Percentiles rank a stretch among this genome's conserved stretches.
Conservation (phyloP, 2,888 invertebrate species). For the Steinernema hermaphroditum region DNA sequence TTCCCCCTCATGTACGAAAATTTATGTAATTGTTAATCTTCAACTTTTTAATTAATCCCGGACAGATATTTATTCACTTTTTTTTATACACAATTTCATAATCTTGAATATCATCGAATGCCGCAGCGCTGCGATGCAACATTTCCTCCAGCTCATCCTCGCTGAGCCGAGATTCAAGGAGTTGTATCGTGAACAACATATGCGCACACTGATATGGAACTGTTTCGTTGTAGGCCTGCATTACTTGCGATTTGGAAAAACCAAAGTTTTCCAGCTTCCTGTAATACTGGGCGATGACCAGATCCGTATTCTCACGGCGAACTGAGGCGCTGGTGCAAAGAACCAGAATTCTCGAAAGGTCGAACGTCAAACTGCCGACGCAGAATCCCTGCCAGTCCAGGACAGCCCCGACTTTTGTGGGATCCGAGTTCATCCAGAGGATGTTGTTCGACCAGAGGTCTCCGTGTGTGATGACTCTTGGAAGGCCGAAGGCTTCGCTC, state of each 20-base stretch:
- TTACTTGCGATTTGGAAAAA: not conserved
- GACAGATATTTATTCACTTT: too few species aligned
- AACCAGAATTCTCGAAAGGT: not conserved
- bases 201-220: not conserved
- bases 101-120: not conserved
- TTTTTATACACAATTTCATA: not conserved
- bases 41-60: too few species aligned
- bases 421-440: not conserved
- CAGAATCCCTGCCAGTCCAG: conserved; percentile 18
- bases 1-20: too few species aligned
- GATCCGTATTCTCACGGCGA: not conserved
- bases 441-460: conserved; percentile 18
- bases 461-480: not conserved
- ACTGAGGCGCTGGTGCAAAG: not conserved
- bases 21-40: too few species aligned
- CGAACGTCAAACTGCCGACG: conserved; percentile 1
- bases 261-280: not conserved
- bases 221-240: not conserved
- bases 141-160: not conserved
- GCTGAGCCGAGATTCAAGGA: not conserved
- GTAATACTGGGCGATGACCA: not conserved
- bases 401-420: not conserved
- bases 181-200: not conserved
- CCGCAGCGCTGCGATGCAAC: not conserved
- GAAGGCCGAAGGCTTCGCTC: not conserved